These are phyloP conservation scores for Paraescarpia echinospica DNA, from an alignment of 1,140 invertebrate genomes.

Conservation along the genomic window DNA sequence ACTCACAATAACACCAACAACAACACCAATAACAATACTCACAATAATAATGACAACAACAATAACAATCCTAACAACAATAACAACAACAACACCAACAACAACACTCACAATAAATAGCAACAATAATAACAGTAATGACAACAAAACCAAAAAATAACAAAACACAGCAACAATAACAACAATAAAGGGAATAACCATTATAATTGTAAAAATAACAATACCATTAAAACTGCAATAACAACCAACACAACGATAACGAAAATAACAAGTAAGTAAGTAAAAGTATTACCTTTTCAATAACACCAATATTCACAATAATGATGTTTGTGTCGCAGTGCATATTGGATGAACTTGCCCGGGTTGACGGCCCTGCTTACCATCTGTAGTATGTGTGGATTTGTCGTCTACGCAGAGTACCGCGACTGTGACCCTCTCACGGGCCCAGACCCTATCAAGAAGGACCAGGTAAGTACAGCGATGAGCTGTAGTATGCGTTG, in stretches of 20 bases:
- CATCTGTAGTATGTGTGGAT: conserved; percentile 25
- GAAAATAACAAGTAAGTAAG: background rate
- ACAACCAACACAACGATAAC: background rate
- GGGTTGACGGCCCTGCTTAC: conserved; percentile 23
- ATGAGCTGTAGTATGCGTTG: no score
- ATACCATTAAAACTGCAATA: background rate
- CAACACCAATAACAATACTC: no score
- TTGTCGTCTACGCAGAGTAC: conserved; percentile 28
- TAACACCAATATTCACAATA: no score
- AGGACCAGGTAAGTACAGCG: background rate
- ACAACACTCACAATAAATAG: background rate
- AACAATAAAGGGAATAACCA: background rate
- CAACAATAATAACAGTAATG: background rate
- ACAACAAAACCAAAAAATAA: background rate
- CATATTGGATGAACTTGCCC: conserved; percentile 29
- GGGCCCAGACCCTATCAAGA: background rate
- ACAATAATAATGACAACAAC: no score
- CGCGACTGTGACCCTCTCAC: conserved; percentile 25
- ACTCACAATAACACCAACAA: background rate
- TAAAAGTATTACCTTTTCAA: no score
- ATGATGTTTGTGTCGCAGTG: conserved; percentile 8
- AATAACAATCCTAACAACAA: background rate
- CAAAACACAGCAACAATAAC: background rate
- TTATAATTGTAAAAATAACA: background rate
- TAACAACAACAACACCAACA: background rate